Conservation (phyloP, 2,113 vertebrate genomes). For the Emberiza fucata region DNA sequence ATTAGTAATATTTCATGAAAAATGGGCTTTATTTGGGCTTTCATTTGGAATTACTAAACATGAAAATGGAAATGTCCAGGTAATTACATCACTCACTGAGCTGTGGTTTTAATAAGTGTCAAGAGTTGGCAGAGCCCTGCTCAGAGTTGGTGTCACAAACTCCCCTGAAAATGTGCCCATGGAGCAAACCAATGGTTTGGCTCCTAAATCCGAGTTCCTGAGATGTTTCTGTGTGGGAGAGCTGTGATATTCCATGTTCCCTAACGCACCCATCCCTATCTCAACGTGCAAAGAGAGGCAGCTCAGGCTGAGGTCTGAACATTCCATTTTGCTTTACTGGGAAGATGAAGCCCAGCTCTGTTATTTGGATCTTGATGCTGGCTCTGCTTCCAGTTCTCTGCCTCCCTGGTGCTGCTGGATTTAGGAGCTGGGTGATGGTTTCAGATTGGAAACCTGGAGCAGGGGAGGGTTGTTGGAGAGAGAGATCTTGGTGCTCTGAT, state of each 20-base stretch:
- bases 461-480: not conserved
- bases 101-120: not conserved
- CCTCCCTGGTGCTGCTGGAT: not conserved
- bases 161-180: not conserved
- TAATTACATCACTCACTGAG: not conserved
- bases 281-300: accelerated
- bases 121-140: not conserved
- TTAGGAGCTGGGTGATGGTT: not conserved
- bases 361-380: not conserved
- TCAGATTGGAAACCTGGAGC: accelerated
- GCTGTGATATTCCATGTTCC: not conserved
- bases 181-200: not conserved
- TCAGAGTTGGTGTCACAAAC: not conserved
- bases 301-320: not conserved
- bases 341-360: not conserved
- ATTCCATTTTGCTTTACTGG: not conserved
- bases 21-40: not conserved
- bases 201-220: not conserved
- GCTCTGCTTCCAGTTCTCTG: not conserved
- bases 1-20: not conserved
- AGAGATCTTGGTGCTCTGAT: not conserved
- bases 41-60: not conserved
- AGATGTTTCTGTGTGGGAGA: not conserved
- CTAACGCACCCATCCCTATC: too few species aligned
- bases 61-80: not conserved